Base-by-base conservation (phyloP, 2,113 vertebrate species). In the Pogona vitticeps region DNA sequence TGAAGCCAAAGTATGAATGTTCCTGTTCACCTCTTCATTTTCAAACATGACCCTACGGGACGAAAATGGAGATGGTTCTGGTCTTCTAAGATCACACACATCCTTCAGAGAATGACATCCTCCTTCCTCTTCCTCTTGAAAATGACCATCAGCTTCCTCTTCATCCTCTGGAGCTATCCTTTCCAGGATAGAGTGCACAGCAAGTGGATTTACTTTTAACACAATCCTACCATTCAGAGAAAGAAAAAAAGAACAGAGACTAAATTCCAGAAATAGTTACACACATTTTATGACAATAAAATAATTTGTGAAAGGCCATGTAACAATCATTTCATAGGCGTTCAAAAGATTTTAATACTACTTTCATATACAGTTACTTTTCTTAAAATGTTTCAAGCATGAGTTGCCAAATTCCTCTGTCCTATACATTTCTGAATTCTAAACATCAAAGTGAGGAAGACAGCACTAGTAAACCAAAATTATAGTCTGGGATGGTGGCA, bases 21-120 rank as follows among this genome's bases (percentile, higher is more conserved):
- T 73, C 40, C 52, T 17, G 9, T 81, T 86, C 94, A 99, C 98
- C 98, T 99, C 98, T 91, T 99, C 99, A 87, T 99, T 99, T 92
- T 99, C 99, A 95, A 99, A 99, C 99, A 99, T 99, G 38, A 99
- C 98, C 92, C 98, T 97, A 20, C 99, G 97, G 70, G 99, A 99
- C 26, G 99, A 99, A 94, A 99, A 99, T 33, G 99, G 99, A 0
- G 99, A 99, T 0, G 99, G 98, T 38, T 98, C 98, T 68, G 98
- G 97, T 94, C 98, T 98, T 91, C 98, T 97, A 90, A 99, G 97
- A 91, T 99, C 99, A 92, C 99, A 99, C 42, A 99, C 98, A 70
- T 99, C 99, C 89, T 99, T 99, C 86, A 99, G 94, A 67, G 99
- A 99, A 89, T 99, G 99, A 72, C 98, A 96, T 0, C 97, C 97